A percentile compares a stretch with the other conserved stretches of the same genome.
phyloP scores from a whole-genome alignment of 2,888 invertebrate genomes.

The Drosophila fungiperda region DNA sequence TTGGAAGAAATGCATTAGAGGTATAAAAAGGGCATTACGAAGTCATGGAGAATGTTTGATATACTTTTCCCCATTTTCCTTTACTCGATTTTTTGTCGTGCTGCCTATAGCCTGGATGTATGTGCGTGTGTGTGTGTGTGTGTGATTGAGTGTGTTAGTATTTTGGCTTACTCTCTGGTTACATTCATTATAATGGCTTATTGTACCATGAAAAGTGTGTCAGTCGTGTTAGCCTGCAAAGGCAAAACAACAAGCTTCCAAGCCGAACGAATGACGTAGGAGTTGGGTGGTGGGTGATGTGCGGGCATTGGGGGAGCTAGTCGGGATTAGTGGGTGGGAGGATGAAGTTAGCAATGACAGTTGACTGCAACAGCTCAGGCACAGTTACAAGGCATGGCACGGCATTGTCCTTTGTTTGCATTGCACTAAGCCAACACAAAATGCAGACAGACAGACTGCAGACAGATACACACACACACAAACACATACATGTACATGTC shows the following conservation, averaged over 20 bases:
- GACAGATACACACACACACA: constrained; percentile 16
- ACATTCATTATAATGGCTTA: constrained; percentile 80
- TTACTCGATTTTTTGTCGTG: background rate
- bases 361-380: constrained; percentile 46
- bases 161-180: constrained; percentile 72
- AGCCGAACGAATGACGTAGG: background rate
- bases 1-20: constrained; percentile 30
- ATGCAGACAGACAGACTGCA: constrained; percentile 34
- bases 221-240: constrained; percentile 71
- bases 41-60: constrained; percentile 23
- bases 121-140: background rate
- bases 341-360: constrained; percentile 45
- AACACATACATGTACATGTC: constrained; percentile 24
- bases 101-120: constrained; percentile 25
- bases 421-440: constrained; percentile 78
- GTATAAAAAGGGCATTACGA: constrained; percentile 32
- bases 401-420: constrained; percentile 77
- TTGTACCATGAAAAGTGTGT: constrained; percentile 78
- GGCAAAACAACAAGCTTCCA: constrained; percentile 51
- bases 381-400: constrained; percentile 61
- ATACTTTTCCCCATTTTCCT: background rate
- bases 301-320: background rate
- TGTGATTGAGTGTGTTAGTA: constrained; percentile 55
- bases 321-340: background rate
- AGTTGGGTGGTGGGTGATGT: background rate